phyloP scores from a whole-genome alignment of 2,113 vertebrate genomes.

The Bujurquina vittata region DNA sequence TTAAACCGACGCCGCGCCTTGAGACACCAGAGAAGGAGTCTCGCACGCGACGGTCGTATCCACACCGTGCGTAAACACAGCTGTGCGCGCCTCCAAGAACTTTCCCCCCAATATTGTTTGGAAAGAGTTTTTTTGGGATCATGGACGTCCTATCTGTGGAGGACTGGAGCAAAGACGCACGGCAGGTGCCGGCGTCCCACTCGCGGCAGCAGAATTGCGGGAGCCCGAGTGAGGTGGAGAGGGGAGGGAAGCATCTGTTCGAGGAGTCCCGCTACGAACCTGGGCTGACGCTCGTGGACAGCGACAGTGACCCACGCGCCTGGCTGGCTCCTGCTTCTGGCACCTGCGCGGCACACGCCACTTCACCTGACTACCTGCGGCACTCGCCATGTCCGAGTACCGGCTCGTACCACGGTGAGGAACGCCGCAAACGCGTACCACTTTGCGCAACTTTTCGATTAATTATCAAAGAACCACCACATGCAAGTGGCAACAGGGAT shows the following conservation, averaged over 20 bases:
- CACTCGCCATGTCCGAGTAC: slow-evolving; percentile 79
- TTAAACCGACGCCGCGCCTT: slow-evolving; percentile 89
- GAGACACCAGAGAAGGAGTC: slow-evolving; percentile 89
- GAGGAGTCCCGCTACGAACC: slow-evolving; percentile 71
- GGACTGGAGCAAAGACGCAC: slow-evolving; percentile 71
- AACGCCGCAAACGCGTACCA: background rate
- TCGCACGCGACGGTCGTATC: slow-evolving; percentile 80
- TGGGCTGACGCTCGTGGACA: slow-evolving; percentile 82
- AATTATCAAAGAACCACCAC: background rate
- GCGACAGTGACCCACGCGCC: slow-evolving; percentile 86
- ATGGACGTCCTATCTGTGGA: slow-evolving; percentile 77
- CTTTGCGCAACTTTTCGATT: background rate
- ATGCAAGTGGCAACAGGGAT: background rate
- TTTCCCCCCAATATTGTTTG: background rate
- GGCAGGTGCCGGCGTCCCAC: slow-evolving; percentile 47
- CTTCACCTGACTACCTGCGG: slow-evolving; percentile 82
- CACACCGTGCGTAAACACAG: slow-evolving; percentile 52
- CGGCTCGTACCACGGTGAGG: slow-evolving; percentile 71
- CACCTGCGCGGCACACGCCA: slow-evolving; percentile 84
- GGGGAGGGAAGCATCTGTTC: slow-evolving; percentile 63
- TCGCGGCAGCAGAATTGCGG: slow-evolving; percentile 31
- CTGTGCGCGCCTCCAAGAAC: slow-evolving; percentile 28
- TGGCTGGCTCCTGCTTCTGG: slow-evolving; percentile 86
- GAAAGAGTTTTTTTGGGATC: slow-evolving; percentile 15
- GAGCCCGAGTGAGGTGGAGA: slow-evolving; percentile 44